Conservation (phyloP, 1,140 invertebrate genomes). For the Bradysia coprophila region DNA sequence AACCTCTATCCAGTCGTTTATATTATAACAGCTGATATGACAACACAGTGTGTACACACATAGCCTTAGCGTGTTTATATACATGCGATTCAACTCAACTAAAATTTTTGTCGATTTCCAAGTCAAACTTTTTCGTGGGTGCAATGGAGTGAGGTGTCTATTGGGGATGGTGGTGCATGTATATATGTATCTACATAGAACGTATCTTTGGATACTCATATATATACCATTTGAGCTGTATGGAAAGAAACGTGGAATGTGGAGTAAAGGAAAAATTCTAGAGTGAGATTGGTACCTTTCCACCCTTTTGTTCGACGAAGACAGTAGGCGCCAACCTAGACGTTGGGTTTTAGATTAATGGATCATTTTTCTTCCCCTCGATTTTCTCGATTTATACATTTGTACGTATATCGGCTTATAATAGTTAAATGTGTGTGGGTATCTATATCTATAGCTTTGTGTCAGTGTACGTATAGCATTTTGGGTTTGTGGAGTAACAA, state of each 20-base stretch:
- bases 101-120: neutral
- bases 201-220: too few species aligned
- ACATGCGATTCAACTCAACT: neutral
- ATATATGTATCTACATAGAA: too few species aligned
- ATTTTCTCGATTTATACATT: neutral
- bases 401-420: neutral
- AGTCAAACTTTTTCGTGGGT: neutral
- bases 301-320: neutral
- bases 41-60: too few species aligned
- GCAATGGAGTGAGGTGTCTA: neutral
- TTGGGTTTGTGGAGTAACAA: too few species aligned
- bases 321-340: constrained; percentile 31
- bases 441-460: too few species aligned
- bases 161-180: neutral
- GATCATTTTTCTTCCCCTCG: constrained; percentile 30
- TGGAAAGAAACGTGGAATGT: neutral
- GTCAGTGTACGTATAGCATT: too few species aligned
- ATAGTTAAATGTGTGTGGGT: neutral
- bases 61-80: too few species aligned
- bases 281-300: neutral
- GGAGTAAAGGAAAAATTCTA: neutral
- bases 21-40: too few species aligned
- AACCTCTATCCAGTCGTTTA: too few species aligned
- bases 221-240: too few species aligned
- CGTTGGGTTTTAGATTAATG: constrained; percentile 37